A percentile compares a stretch with the other conserved stretches of the same genome.
Evolutionary conservation across 2,797 vertebrate genomes (phyloP).

Genomic region (Myotis findleyi): DNA sequence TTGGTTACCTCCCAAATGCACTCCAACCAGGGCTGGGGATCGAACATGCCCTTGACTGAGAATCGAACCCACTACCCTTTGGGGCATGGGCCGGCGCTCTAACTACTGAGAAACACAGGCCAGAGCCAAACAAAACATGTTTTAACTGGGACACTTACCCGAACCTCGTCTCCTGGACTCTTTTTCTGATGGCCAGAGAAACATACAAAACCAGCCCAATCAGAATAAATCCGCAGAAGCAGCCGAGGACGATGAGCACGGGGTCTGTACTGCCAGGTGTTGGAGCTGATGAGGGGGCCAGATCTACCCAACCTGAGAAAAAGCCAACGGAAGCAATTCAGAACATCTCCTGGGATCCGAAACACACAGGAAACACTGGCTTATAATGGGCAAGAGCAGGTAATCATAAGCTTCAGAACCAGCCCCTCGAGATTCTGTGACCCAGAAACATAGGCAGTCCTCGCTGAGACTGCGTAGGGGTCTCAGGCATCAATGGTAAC

Average conservation of each 20-base stretch:
- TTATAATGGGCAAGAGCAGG: background rate
- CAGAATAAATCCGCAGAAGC: slow-evolving; percentile 88
- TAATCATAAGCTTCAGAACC: background rate
- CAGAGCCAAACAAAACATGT: background rate
- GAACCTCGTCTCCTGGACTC: slow-evolving; percentile 88
- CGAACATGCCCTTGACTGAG: background rate
- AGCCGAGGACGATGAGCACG: slow-evolving; percentile 88
- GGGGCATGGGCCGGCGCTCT: background rate
- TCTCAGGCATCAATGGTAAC: background rate
- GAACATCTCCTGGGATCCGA: background rate
- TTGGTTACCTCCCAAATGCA: background rate
- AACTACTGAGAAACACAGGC: background rate
- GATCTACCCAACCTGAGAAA: slow-evolving; percentile 80
- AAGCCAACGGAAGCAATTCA: background rate
- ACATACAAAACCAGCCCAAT: slow-evolving; percentile 90
- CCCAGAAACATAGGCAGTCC: background rate
- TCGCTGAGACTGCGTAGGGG: background rate
- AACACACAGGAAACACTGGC: background rate
- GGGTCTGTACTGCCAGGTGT: slow-evolving; percentile 86
- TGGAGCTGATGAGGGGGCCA: slow-evolving; percentile 90
- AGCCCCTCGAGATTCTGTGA: background rate
- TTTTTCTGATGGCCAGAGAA: slow-evolving; percentile 88
- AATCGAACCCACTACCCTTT: background rate
- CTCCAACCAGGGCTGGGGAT: background rate
- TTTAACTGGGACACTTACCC: slow-evolving; percentile 87